These are phyloP conservation scores for Argyra leucocephala DNA, from an alignment of 2,888 invertebrate species.

Conservation along the genomic window DNA sequence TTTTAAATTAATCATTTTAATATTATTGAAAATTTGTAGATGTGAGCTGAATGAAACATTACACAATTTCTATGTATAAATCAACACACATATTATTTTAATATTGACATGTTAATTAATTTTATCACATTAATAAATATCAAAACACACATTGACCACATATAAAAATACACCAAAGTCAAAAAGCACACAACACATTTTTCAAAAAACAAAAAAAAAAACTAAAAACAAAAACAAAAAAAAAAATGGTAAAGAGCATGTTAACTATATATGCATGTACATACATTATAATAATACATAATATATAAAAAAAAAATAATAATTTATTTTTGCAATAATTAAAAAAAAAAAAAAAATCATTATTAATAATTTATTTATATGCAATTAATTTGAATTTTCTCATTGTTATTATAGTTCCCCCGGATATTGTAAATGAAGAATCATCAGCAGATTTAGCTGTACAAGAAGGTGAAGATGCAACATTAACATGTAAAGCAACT, in stretches of 20 bases:
- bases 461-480: slow-evolving; percentile 68
- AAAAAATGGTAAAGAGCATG: too few species aligned
- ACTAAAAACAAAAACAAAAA: too few species aligned
- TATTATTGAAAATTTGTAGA: neutral
- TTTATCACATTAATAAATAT: neutral
- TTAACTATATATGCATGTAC: too few species aligned
- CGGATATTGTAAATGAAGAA: slow-evolving; percentile 65
- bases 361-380: neutral
- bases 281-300: too few species aligned
- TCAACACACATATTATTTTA: too few species aligned
- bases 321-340: too few species aligned
- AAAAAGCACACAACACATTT: too few species aligned
- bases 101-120: neutral
- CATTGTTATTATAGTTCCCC: slow-evolving; percentile 52
- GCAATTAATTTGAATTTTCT: neutral
- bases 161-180: neutral
- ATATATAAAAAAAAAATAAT: too few species aligned
- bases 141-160: neutral
- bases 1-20: neutral
- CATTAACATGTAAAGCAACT: slow-evolving; percentile 66
- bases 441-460: slow-evolving; percentile 68
- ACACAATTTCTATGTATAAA: neutral
- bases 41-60: neutral
- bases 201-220: too few species aligned
- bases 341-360: too few species aligned